These are phyloP conservation scores for Callipepla californica DNA, from an alignment of 2,113 vertebrate genomes.

Conservation along the genomic window DNA sequence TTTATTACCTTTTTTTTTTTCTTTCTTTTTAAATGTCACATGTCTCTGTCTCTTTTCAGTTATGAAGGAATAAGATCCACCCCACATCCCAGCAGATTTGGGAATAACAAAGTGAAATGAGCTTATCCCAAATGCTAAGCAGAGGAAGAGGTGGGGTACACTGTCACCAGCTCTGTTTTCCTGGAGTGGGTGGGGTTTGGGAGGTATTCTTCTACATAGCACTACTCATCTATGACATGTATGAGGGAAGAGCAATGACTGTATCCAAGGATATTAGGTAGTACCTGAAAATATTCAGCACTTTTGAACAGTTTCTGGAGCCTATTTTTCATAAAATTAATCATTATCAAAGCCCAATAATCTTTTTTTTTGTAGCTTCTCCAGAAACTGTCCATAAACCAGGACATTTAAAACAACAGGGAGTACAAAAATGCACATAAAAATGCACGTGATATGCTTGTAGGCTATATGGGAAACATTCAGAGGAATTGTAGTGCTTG, in stretches of 20 bases:
- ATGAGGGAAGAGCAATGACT: neutral
- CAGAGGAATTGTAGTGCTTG: neutral
- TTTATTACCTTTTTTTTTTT: neutral
- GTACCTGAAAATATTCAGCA: neutral
- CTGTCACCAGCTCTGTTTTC: neutral
- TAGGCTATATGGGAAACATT: neutral
- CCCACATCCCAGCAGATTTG: accelerated
- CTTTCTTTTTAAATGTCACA: neutral
- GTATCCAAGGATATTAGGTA: accelerated
- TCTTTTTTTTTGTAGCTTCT: neutral
- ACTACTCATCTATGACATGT: neutral
- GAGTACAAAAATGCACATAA: neutral
- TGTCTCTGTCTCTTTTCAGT: neutral
- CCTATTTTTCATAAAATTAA: neutral
- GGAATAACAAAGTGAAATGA: neutral
- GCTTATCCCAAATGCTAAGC: neutral
- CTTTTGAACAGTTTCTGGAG: neutral
- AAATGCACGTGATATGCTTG: neutral
- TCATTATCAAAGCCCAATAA: neutral
- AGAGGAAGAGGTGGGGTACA: neutral
- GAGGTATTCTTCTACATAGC: neutral
- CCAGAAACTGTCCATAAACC: neutral
- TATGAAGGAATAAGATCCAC: neutral
- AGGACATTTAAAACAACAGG: neutral
- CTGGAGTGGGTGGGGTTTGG: neutral